These are phyloP conservation scores for Onthophagus taurus DNA, from an alignment of 1,140 invertebrate genomes.

Conservation along the genomic window DNA sequence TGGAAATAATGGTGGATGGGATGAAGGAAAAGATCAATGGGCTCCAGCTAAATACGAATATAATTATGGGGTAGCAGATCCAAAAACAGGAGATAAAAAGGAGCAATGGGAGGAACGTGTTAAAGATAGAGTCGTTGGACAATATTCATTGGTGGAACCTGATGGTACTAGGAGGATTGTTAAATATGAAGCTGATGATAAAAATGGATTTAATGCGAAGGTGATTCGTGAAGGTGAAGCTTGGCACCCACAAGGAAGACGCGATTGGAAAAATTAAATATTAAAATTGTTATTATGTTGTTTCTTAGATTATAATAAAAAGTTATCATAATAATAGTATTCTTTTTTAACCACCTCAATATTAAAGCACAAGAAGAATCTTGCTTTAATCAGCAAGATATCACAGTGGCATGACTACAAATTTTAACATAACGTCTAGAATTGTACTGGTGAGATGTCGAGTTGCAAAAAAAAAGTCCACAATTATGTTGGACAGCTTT, in stretches of 20 bases:
- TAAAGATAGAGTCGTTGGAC: slow-evolving; percentile 28
- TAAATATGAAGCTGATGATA: slow-evolving; percentile 45
- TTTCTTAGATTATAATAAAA: no score
- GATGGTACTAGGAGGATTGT: slow-evolving; percentile 49
- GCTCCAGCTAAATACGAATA: slow-evolving; percentile 55
- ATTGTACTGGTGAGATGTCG: no score
- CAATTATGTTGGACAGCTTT: no score
- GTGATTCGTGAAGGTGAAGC: slow-evolving; percentile 7
- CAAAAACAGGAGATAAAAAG: slow-evolving; percentile 54
- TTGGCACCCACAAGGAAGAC: neutral
- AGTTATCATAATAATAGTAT: no score
- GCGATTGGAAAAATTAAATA: no score
- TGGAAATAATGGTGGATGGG: neutral
- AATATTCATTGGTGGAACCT: slow-evolving; percentile 44
- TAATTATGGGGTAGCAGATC: slow-evolving; percentile 57
- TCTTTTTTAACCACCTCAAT: no score
- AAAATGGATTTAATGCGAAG: slow-evolving; percentile 34
- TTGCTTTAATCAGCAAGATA: no score
- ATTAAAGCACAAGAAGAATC: no score
- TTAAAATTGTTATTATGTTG: no score
- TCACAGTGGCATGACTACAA: no score
- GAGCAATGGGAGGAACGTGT: slow-evolving; percentile 35
- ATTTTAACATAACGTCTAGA: no score
- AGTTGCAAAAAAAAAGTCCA: no score
- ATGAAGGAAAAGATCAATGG: slow-evolving; percentile 4